phyloP scores from a whole-genome alignment of 2,797 vertebrate genomes.

The Oryzias dopingdopingensis region DNA sequence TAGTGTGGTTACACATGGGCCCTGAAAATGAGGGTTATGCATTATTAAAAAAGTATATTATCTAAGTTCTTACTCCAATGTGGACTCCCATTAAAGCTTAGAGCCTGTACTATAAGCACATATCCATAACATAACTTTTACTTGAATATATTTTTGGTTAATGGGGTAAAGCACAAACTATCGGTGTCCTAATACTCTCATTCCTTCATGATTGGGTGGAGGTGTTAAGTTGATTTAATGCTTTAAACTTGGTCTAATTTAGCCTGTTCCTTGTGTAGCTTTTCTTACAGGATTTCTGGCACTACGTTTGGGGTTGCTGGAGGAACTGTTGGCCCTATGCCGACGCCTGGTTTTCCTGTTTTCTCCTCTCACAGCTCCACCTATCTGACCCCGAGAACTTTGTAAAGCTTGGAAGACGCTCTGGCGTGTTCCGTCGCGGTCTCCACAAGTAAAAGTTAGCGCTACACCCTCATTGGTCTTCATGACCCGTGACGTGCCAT shows the following conservation, averaged over 20 bases:
- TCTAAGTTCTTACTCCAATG: background rate
- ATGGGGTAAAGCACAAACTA: background rate
- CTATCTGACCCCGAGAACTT: conserved; percentile 63
- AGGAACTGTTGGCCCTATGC: conserved; percentile 66
- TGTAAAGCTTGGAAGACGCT: conserved; percentile 88
- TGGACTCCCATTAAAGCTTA: background rate
- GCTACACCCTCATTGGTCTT: conserved; percentile 89
- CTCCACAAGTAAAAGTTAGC: conserved; percentile 87
- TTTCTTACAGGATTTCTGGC: conserved; percentile 57
- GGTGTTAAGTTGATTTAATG: background rate
- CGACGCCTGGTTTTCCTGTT: conserved; percentile 62
- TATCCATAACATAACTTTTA: conserved; percentile 1
- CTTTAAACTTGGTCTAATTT: conserved; percentile 19
- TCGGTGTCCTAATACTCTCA: conserved; percentile 2
- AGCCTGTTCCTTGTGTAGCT: conserved; percentile 29
- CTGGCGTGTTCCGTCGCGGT: conserved; percentile 80
- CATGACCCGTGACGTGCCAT: conserved; percentile 92
- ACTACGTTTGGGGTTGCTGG: conserved; percentile 65
- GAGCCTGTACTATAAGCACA: background rate
- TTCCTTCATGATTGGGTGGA: background rate
- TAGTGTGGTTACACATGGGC: background rate
- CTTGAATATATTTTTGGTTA: conserved; percentile 1
- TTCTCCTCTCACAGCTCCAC: conserved; percentile 63
- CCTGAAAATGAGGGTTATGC: background rate
- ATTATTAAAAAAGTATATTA: conserved; percentile 1